Evolutionary conservation across 2,113 vertebrate species (phyloP).

Genomic region (Limanda limanda): DNA sequence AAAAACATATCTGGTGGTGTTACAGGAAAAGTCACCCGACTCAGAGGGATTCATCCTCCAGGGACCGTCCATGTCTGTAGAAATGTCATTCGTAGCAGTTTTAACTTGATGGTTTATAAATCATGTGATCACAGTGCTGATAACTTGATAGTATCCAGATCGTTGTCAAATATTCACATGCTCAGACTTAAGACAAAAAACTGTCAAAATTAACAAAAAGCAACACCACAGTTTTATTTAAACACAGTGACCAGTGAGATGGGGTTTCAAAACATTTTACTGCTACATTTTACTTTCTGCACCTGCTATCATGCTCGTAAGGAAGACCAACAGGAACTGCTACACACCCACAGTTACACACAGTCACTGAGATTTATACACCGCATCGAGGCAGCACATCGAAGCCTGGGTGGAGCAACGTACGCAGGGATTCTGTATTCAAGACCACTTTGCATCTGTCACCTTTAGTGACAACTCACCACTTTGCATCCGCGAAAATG

Average conservation of each 20-base stretch:
- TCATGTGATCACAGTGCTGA: too few species aligned
- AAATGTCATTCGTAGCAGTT: too few species aligned
- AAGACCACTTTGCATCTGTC: slow-evolving; percentile 40
- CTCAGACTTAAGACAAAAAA: neutral
- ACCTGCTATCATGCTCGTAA: slow-evolving; percentile 15
- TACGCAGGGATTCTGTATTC: slow-evolving; percentile 17
- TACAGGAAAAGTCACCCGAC: too few species aligned
- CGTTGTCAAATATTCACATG: too few species aligned
- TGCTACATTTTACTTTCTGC: slow-evolving; percentile 41
- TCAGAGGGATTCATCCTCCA: too few species aligned
- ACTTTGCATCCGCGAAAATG: slow-evolving; percentile 39
- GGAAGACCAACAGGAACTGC: slow-evolving; percentile 55
- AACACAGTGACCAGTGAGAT: slow-evolving; percentile 37
- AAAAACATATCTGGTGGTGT: too few species aligned
- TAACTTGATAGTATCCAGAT: too few species aligned
- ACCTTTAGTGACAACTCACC: slow-evolving; percentile 34
- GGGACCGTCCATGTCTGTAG: too few species aligned
- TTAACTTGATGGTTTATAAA: too few species aligned
- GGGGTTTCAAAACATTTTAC: slow-evolving; percentile 13
- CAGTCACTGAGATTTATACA: slow-evolving; percentile 45
- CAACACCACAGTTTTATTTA: slow-evolving; percentile 51
- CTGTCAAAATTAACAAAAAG: slow-evolving; percentile 11
- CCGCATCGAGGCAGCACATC: slow-evolving; percentile 37
- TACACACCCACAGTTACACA: slow-evolving; percentile 47
- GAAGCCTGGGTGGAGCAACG: slow-evolving; percentile 38